A percentile compares a stretch with the other conserved stretches of the same genome.
phyloP scores from a whole-genome alignment of 2,888 invertebrate species.

The Lasius fuliginosus region DNA sequence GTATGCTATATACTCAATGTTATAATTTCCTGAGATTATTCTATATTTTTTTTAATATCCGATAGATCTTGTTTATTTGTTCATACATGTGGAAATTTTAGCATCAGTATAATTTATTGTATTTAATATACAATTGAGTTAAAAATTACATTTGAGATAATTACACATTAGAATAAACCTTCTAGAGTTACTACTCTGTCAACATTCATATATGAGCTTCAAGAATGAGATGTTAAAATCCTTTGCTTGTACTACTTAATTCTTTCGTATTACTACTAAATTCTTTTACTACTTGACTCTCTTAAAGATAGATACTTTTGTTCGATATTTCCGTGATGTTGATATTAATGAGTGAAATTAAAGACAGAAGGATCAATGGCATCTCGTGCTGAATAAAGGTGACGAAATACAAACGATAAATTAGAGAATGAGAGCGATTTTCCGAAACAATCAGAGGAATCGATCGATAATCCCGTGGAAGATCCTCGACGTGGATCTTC shows the following conservation, averaged over 20 bases:
- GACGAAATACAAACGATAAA: background rate
- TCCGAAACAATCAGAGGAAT: slow-evolving; percentile 27
- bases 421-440: background rate
- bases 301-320: background rate
- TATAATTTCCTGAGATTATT: background rate
- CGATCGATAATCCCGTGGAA: slow-evolving; percentile 58
- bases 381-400: background rate
- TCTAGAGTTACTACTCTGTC: background rate
- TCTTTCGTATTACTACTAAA: too few relatives aligned
- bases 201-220: background rate
- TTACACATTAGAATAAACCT: background rate
- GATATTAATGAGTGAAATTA: background rate
- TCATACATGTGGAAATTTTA: background rate
- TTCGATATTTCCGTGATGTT: background rate
- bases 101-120: background rate
- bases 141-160: background rate
- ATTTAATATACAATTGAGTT: slow-evolving; percentile 9
- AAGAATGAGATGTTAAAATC: background rate
- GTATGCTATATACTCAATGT: background rate
- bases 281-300: background rate
- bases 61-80: background rate
- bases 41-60: background rate
- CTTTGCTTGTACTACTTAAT: background rate
- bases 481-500: slow-evolving; percentile 32
- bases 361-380: background rate